phyloP scores from a whole-genome alignment of 2,797 vertebrate genomes.

The Bucorvus abyssinicus region DNA sequence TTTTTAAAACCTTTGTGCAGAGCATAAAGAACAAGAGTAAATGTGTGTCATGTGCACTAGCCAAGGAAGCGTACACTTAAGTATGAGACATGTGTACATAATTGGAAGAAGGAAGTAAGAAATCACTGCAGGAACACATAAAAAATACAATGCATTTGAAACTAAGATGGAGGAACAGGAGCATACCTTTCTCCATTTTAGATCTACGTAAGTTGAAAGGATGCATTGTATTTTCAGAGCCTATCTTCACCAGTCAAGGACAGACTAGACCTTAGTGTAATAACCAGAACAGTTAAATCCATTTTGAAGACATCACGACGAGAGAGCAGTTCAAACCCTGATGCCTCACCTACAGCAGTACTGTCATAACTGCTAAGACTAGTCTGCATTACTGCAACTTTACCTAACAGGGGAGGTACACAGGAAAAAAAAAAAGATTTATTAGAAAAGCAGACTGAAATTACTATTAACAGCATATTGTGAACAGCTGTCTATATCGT shows the following conservation, averaged over 20 bases:
- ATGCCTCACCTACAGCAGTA: neutral
- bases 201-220: neutral
- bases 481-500: neutral
- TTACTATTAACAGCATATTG: neutral
- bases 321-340: neutral
- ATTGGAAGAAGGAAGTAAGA: neutral
- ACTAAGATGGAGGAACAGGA: neutral
- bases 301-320: neutral
- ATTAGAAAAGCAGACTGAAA: neutral
- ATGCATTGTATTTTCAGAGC: neutral
- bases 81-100: fast-evolving
- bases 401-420: neutral
- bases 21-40: neutral
- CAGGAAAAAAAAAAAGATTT: neutral
- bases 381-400: neutral
- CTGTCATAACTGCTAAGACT: neutral
- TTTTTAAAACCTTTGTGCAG: neutral
- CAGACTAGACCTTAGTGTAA: neutral
- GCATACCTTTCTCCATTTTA: neutral
- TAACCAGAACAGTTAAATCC: neutral
- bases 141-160: neutral
- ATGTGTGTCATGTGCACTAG: neutral
- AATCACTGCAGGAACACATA: neutral
- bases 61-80: neutral
- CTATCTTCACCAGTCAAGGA: neutral